These are phyloP conservation scores for Malurus cyaneus DNA, from an alignment of 2,113 vertebrate species.

Conservation along the genomic window DNA sequence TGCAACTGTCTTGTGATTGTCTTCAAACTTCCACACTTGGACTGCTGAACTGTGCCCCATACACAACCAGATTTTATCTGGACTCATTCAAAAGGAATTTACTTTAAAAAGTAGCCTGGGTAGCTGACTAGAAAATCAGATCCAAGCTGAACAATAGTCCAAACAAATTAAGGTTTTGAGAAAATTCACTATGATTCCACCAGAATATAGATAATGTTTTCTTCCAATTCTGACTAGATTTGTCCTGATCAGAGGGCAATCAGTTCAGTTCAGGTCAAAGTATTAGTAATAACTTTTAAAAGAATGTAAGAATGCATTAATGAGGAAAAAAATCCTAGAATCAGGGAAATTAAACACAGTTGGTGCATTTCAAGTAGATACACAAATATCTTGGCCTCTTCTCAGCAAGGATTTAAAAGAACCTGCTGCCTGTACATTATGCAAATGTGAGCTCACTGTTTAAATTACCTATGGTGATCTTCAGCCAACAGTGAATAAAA, in stretches of 20 bases:
- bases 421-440: conserved; percentile 5
- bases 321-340: background rate
- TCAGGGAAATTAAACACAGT: background rate
- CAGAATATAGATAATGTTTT: background rate
- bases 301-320: background rate
- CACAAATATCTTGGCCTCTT: background rate
- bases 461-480: conserved; percentile 62
- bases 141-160: background rate
- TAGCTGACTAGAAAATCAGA: background rate
- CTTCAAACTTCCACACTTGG: background rate
- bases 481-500: conserved; percentile 67
- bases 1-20: background rate
- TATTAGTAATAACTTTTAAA: background rate
- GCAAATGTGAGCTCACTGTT: conserved; percentile 59
- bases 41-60: background rate
- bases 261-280: background rate
- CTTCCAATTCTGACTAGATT: background rate
- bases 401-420: conserved; percentile 5
- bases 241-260: background rate
- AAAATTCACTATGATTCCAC: background rate
- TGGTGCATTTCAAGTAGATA: background rate
- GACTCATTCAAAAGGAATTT: background rate
- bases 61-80: background rate
- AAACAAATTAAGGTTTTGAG: background rate
- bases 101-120: background rate